Percentiles rank a stretch among this genome's conserved stretches.
phyloP scores from a whole-genome alignment of 2,888 invertebrate genomes.

The Ashinkailepas kermadecensis region DNA sequence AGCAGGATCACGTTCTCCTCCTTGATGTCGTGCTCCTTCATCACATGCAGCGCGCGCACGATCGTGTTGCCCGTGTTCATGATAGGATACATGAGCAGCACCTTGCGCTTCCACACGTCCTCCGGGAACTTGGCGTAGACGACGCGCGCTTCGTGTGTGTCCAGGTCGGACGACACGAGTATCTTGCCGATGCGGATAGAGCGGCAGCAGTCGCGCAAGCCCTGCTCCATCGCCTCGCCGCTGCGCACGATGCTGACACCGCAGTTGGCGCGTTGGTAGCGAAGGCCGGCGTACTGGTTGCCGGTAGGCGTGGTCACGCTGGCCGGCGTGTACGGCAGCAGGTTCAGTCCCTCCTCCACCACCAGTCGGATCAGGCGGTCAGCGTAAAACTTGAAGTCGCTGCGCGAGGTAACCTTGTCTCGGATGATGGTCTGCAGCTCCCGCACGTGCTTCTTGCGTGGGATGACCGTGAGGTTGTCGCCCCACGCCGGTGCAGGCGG shows the following conservation, averaged over 20 bases:
- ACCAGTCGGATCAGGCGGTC: conserved; percentile 94
- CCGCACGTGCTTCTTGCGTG: conserved; percentile 31
- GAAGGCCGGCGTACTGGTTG: conserved; percentile 79
- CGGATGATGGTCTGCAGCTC: conserved; percentile 47
- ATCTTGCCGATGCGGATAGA: conserved; percentile 98
- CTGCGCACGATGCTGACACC: conserved; percentile 89
- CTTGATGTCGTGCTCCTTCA: conserved; percentile 86
- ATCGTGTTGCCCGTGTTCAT: conserved; percentile 98
- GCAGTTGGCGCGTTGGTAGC: conserved; percentile 95
- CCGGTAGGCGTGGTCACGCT: conserved; percentile 90
- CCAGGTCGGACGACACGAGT: conserved; percentile 89
- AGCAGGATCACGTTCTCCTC: conserved; percentile 94
- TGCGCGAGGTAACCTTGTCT: conserved; percentile 64
- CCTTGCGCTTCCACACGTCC: conserved; percentile 64
- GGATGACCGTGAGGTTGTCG: conserved; percentile 30
- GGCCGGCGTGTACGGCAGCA: conserved; percentile 85
- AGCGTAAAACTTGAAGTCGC: conserved; percentile 98
- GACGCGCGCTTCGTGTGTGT: conserved; percentile 92
- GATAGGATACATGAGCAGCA: conserved; percentile 92
- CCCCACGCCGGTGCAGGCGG: conserved; percentile 28
- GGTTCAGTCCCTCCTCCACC: conserved; percentile 96
- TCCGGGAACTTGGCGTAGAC: conserved; percentile 96
- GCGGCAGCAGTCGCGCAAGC: conserved; percentile 90
- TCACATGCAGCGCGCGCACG: conserved; percentile 81
- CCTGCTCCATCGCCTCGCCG: conserved; percentile 92